These are phyloP conservation scores for Palythoa caribaeorum DNA, from an alignment of 92 coral and sea anemone genomes.

Conservation along the genomic window DNA sequence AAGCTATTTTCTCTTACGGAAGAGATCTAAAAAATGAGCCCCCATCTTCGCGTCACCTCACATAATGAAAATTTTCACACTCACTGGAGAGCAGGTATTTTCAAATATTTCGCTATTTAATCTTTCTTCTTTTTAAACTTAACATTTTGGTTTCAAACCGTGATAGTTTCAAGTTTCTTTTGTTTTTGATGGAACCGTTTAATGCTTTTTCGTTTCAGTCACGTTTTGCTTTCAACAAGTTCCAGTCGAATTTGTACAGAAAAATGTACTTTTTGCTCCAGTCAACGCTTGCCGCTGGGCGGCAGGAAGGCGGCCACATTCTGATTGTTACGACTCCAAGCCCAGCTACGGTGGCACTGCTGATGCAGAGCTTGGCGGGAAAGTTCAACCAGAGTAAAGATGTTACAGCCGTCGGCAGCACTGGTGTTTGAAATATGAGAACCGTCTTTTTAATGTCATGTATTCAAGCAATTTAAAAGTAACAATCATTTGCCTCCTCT, in stretches of 20 bases:
- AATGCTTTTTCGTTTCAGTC: conserved; percentile 53
- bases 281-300: conserved; percentile 88
- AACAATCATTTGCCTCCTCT: background rate
- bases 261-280: conserved; percentile 75
- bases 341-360: conserved; percentile 82
- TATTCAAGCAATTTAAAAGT: background rate
- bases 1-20: too few relatives aligned
- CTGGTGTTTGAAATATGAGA: background rate
- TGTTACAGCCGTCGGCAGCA: background rate
- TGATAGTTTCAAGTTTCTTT: too few relatives aligned
- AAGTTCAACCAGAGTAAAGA: background rate
- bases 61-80: too few relatives aligned
- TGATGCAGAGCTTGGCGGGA: conserved; percentile 64
- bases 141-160: too few relatives aligned
- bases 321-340: conserved; percentile 51
- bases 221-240: conserved; percentile 72
- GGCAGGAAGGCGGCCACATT: conserved; percentile 49
- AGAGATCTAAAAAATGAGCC: too few relatives aligned
- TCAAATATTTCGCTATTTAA: too few relatives aligned
- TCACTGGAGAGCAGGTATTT: too few relatives aligned
- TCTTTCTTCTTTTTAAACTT: too few relatives aligned
- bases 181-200: background rate
- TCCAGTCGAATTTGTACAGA: conserved; percentile 72
- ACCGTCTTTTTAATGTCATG: background rate
- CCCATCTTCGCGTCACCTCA: too few relatives aligned